These are phyloP conservation scores for Oscheius sp. DNA, from an alignment of 2,888 invertebrate genomes.

Conservation along the genomic window DNA sequence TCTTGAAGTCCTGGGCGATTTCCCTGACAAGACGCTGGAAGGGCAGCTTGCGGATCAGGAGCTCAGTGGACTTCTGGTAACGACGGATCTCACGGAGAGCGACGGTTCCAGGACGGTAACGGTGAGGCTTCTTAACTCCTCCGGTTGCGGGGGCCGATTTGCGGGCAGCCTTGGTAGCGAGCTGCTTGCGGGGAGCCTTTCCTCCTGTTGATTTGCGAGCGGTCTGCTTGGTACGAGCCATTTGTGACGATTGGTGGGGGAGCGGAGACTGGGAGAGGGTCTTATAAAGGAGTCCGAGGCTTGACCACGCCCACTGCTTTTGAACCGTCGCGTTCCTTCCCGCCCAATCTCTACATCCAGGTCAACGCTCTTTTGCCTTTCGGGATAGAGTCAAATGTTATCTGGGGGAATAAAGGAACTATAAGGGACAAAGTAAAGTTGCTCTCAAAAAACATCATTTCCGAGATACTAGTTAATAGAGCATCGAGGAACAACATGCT, in stretches of 20 bases:
- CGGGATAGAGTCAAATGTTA: too few relatives aligned
- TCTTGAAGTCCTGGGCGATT: constrained; percentile 86
- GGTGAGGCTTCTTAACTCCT: constrained; percentile 87
- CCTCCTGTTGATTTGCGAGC: constrained; percentile 97
- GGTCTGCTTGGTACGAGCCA: constrained; percentile 98
- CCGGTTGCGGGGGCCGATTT: constrained; percentile 79
- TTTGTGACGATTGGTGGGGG: constrained; percentile 81
- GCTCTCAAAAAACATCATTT: too few relatives aligned
- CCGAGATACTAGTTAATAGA: too few relatives aligned
- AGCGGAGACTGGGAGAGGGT: too few relatives aligned
- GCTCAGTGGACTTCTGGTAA: constrained; percentile 58
- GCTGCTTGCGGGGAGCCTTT: constrained; percentile 92
- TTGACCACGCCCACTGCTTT: too few relatives aligned
- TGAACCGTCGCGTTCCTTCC: too few relatives aligned
- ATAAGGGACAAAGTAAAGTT: too few relatives aligned
- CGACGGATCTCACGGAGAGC: constrained; percentile 45
- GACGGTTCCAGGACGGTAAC: constrained; percentile 43
- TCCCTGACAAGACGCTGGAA: constrained; percentile 91
- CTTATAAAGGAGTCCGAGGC: too few relatives aligned
- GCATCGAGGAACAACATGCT: too few relatives aligned
- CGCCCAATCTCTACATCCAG: too few relatives aligned
- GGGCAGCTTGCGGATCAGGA: constrained; percentile 80
- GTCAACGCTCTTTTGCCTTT: too few relatives aligned
- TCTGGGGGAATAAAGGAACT: too few relatives aligned
- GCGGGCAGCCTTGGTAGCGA: constrained; percentile 81